Evolutionary conservation across 2,888 invertebrate genomes (phyloP).

Genomic region (Drosophila recens): DNA sequence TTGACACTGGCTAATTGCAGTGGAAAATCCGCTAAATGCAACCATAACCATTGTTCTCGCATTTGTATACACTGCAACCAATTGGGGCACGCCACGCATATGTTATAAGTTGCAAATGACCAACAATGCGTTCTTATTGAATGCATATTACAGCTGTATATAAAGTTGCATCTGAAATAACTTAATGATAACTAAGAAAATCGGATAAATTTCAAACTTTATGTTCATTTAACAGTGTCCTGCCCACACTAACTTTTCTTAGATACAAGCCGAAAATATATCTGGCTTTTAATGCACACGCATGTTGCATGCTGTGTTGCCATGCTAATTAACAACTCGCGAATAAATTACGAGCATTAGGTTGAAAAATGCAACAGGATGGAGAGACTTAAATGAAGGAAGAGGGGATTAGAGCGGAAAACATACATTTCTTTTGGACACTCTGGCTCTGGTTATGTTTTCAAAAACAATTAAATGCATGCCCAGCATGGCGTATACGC

Average conservation of each 20-base stretch:
- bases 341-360: conserved; percentile 67
- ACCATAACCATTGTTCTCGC: conserved; percentile 49
- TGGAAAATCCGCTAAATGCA: conserved; percentile 67
- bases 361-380: conserved; percentile 57
- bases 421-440: conserved; percentile 6
- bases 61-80: conserved; percentile 34
- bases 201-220: background rate
- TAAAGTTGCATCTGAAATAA: background rate
- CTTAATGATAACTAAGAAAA: background rate
- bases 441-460: conserved; percentile 11
- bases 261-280: conserved; percentile 10
- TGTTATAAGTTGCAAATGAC: background rate
- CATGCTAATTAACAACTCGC: conserved; percentile 68
- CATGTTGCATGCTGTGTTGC: conserved; percentile 32
- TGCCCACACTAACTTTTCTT: background rate
- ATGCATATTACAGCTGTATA: too few species aligned
- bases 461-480: conserved; percentile 74
- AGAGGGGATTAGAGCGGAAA: background rate
- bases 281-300: conserved; percentile 26
- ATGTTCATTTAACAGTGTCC: background rate
- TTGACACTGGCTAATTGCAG: conserved; percentile 75
- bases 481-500: conserved; percentile 66
- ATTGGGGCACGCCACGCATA: background rate
- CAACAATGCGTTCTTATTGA: too few species aligned
- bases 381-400: background rate